These are phyloP conservation scores for Atractosteus spatula DNA, from an alignment of 2,113 vertebrate species.

Conservation along the genomic window DNA sequence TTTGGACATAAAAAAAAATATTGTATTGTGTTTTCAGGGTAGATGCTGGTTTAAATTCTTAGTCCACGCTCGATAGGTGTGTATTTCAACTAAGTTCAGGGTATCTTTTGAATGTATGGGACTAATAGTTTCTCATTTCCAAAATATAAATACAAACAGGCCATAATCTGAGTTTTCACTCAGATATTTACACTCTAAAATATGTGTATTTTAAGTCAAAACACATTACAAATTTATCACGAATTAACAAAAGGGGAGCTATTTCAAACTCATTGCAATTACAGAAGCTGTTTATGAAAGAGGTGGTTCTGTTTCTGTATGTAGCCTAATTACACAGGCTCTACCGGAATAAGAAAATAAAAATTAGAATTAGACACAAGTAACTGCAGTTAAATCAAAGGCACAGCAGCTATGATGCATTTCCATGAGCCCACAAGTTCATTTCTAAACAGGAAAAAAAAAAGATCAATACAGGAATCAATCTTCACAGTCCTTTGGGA, in stretches of 20 bases:
- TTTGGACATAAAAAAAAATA: conserved; percentile 12
- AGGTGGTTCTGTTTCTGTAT: not conserved
- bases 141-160: too few relatives aligned
- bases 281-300: too few relatives aligned
- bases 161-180: too few relatives aligned
- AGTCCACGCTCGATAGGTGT: not conserved
- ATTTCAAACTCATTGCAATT: too few relatives aligned
- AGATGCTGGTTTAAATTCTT: not conserved
- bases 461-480: not conserved
- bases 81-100: not conserved
- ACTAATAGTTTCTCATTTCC: too few relatives aligned
- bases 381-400: not conserved
- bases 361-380: not conserved
- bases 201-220: too few relatives aligned
- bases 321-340: not conserved
- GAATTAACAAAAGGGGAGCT: too few relatives aligned
- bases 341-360: not conserved
- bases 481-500: not conserved
- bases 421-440: not conserved
- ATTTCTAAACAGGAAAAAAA: not conserved
- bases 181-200: too few relatives aligned
- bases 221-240: too few relatives aligned
- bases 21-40: too few relatives aligned
- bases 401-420: not conserved
- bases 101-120: not conserved